Base-by-base conservation (phyloP, 2,888 invertebrate genomes). In the Oxytorus armatus region DNA sequence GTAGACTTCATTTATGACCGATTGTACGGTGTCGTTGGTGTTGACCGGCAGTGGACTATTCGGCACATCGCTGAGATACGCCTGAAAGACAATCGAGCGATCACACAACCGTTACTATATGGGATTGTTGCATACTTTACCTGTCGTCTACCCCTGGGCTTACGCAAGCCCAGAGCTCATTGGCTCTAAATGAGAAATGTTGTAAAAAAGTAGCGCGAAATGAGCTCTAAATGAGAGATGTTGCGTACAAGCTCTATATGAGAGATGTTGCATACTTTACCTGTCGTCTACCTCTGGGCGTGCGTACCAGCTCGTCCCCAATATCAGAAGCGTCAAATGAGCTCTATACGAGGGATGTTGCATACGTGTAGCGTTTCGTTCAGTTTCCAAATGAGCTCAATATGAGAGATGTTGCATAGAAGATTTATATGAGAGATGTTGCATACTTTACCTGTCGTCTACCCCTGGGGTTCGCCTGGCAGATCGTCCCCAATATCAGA, bases 381-480 rank as follows among this genome's bases (percentile, higher is more conserved):
- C n/a, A n/a, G n/a, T n/a, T n/a, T n/a, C n/a, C n/a, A n/a, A n/a
- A n/a, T n/a, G n/a, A n/a, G n/a, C n/a, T n/a, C n/a, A n/a, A n/a
- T n/a, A n/a, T n/a, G n/a, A n/a, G n/a, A n/a, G n/a, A n/a, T n/a
- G n/a, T n/a, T n/a, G n/a, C n/a, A n/a, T n/a, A n/a, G n/a, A n/a
- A n/a, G n/a, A 11, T 3, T 1, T 14, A 18, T 33, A n/a, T 3
- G 16, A 7, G 14, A n/a, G 10, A 14, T 14, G 25, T 18, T 42
- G 8, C 0, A 8, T n/a, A 33, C 2, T 47, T 39, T 79, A 79
- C 82, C 77, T 82, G 79, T 68, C 73, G 49, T 21, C 8, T 42
- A 7, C 11, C 1, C 5, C 65, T 44, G 0, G 77, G 69, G 5
- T 11, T 39, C n/a, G 65, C 79, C 11, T 61, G n/a, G 47, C 77